phyloP scores from a whole-genome alignment of 37 sponge, comb jelly and placozoan genomes.

The Agelas oroides region DNA sequence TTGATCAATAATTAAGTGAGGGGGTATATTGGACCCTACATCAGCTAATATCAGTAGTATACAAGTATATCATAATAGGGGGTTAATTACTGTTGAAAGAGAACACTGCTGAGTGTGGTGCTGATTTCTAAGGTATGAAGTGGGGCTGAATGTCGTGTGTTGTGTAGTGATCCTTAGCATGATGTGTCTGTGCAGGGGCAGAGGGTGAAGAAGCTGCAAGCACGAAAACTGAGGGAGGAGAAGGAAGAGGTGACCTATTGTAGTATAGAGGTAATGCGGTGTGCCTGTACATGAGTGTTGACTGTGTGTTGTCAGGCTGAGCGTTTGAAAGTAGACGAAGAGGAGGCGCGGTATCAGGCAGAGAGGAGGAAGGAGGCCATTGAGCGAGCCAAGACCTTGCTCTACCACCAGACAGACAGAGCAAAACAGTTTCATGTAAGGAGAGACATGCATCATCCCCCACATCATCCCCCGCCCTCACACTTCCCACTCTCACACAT shows the following conservation, averaged over 20 bases:
- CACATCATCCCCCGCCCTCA: too few species aligned
- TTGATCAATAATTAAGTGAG: too few species aligned
- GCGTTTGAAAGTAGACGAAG: constrained; percentile 68
- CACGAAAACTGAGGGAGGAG: constrained; percentile 58
- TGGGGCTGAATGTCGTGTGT: too few species aligned
- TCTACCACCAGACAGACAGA: constrained; percentile 90
- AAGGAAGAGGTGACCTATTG: constrained; percentile 64
- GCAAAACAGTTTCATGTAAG: constrained; percentile 89
- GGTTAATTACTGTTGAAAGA: too few species aligned
- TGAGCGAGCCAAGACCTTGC: constrained; percentile 81
- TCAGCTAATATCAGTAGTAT: too few species aligned
- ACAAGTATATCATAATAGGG: too few species aligned
- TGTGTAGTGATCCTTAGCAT: too few species aligned
- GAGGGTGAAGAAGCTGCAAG: constrained; percentile 75
- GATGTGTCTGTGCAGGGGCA: constrained; percentile 74
- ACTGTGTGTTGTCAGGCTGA: constrained; percentile 33
- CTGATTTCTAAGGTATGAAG: too few species aligned
- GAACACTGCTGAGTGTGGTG: too few species aligned
- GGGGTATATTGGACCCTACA: too few species aligned
- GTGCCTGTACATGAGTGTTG: neutral
- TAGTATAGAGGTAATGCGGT: neutral
- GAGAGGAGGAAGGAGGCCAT: constrained; percentile 78
- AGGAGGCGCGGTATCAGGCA: constrained; percentile 87
- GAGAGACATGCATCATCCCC: neutral
- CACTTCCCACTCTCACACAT: too few species aligned